Conservation (phyloP, 2,797 vertebrate species). For the Mastacembelus armatus region DNA sequence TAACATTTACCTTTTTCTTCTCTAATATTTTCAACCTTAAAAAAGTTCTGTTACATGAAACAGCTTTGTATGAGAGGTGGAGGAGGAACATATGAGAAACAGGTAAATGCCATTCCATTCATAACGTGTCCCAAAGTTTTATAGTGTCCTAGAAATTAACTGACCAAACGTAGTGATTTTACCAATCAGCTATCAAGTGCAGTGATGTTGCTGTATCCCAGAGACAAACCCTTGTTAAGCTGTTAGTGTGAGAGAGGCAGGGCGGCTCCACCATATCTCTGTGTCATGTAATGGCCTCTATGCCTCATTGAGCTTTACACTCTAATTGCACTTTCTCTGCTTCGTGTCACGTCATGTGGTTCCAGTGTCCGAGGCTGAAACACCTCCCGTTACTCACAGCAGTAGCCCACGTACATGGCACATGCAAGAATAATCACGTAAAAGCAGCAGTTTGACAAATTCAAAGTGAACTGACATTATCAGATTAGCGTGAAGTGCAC, state of each 20-base stretch:
- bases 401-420: slow-evolving; percentile 19
- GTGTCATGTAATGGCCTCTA: slow-evolving; percentile 51
- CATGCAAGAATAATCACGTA: slow-evolving; percentile 1
- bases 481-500: slow-evolving; percentile 39
- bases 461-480: slow-evolving; percentile 18
- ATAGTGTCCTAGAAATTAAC: background rate
- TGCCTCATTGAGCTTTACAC: slow-evolving; percentile 65
- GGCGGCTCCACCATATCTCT: slow-evolving; percentile 62
- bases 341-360: slow-evolving; percentile 37
- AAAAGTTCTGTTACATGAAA: too few relatives aligned
- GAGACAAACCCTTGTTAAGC: slow-evolving; percentile 4
- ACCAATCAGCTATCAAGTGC: background rate
- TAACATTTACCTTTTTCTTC: too few relatives aligned
- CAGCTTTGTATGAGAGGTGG: too few relatives aligned
- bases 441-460: slow-evolving; percentile 10
- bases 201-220: background rate
- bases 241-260: slow-evolving; percentile 23
- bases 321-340: slow-evolving; percentile 49
- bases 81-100: too few relatives aligned
- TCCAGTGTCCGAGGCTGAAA: slow-evolving; percentile 31
- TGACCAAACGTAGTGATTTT: background rate
- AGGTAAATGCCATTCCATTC: too few relatives aligned
- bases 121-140: background rate
- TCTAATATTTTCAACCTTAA: too few relatives aligned
- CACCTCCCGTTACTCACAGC: slow-evolving; percentile 43